Conservation (phyloP, 1,140 invertebrate species). For the Drosophila erecta region DNA sequence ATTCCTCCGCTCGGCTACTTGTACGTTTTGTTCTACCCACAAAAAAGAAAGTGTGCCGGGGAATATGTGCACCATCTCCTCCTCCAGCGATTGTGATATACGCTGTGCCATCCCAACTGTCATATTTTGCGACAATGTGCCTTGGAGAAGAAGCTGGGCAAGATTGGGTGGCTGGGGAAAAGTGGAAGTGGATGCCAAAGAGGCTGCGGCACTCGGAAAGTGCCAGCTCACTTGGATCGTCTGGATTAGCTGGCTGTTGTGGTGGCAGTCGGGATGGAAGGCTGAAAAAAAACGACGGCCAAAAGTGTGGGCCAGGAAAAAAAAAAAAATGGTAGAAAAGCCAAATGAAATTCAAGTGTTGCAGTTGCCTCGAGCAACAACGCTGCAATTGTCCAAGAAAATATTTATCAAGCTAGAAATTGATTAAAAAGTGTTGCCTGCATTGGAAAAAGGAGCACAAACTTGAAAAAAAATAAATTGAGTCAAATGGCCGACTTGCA, state of each 20-base stretch:
- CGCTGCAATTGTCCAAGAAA: slow-evolving; percentile 48
- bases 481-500: slow-evolving; percentile 7
- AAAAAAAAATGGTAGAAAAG: slow-evolving; percentile 18
- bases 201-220: slow-evolving; percentile 54
- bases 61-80: slow-evolving; percentile 45
- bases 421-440: slow-evolving; percentile 40
- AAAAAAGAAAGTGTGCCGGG: slow-evolving; percentile 43
- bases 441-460: slow-evolving; percentile 1
- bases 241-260: slow-evolving; percentile 65
- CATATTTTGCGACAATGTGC: slow-evolving; percentile 61
- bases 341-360: slow-evolving; percentile 50
- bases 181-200: slow-evolving; percentile 32
- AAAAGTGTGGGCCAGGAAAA: slow-evolving; percentile 30
- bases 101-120: slow-evolving; percentile 66
- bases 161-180: background rate
- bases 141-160: slow-evolving; percentile 5
- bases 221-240: slow-evolving; percentile 59
- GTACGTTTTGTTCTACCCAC: slow-evolving; percentile 24
- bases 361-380: slow-evolving; percentile 42
- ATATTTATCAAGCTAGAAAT: slow-evolving; percentile 50
- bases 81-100: slow-evolving; percentile 56
- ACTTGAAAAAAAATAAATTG: slow-evolving; percentile 1
- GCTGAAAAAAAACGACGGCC: slow-evolving; percentile 20
- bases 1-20: slow-evolving; percentile 39
- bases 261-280: slow-evolving; percentile 13